Evolutionary conservation across 2,888 invertebrate genomes (phyloP).

Genomic region (Trachelus iudaicus): DNA sequence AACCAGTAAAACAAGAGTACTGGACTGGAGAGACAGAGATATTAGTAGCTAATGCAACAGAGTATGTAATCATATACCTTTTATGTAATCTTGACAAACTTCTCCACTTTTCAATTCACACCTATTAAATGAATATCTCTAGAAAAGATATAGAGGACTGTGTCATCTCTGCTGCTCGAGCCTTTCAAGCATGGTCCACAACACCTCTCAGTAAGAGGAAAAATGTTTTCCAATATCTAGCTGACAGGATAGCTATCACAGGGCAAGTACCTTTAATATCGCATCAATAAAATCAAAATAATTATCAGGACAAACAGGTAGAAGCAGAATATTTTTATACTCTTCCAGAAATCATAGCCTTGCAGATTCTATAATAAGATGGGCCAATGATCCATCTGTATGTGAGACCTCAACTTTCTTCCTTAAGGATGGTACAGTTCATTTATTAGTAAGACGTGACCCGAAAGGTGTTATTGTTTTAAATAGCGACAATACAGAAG

Average conservation of each 20-base stretch:
- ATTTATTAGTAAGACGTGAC: constrained; percentile 28
- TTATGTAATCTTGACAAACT: background rate
- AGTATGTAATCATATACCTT: constrained; percentile 8
- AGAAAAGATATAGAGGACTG: constrained; percentile 30
- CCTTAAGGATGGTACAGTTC: constrained; percentile 27
- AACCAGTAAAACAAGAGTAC: constrained; percentile 24
- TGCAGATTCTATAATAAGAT: background rate
- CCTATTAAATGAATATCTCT: constrained; percentile 3
- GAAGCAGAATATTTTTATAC: background rate
- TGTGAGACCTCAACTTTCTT: constrained; percentile 25
- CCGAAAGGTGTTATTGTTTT: constrained; percentile 28
- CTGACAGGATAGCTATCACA: constrained; percentile 24
- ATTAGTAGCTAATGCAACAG: constrained; percentile 22
- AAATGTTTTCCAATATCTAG: constrained; percentile 24
- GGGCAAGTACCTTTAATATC: constrained; percentile 16
- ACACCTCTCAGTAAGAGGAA: constrained; percentile 24
- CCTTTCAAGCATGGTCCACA: constrained; percentile 17
- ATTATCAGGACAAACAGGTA: background rate
- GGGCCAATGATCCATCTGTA: constrained; percentile 13
- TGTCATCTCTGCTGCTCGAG: constrained; percentile 21
- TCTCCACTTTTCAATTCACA: background rate
- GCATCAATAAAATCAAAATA: background rate
- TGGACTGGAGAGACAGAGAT: constrained; percentile 17
- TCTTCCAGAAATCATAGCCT: background rate
- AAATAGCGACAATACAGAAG: constrained; percentile 11